A percentile compares a stretch with the other conserved stretches of the same genome.
Conservation (phyloP, 2,797 vertebrate genomes). For the Sebastes itinus region DNA sequence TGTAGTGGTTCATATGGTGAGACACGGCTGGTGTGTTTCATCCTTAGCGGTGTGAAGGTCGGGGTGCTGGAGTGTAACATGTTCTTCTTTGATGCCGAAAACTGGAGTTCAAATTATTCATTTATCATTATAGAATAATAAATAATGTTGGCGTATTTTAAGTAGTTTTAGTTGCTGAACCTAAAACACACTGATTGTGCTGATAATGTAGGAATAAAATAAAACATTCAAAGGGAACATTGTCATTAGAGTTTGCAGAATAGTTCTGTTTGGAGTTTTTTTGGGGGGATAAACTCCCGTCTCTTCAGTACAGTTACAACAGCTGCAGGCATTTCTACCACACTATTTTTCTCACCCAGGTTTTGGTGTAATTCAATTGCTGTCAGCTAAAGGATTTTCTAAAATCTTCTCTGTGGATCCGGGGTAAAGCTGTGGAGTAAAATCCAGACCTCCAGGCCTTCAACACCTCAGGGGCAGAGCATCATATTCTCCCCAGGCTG, state of each 20-base stretch:
- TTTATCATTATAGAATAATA: neutral
- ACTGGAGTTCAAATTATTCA: neutral
- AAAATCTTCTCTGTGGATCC: neutral
- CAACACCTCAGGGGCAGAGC: constrained; percentile 18
- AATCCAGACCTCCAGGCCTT: constrained; percentile 27
- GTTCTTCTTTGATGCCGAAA: neutral
- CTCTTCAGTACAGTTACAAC: neutral
- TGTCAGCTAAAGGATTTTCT: constrained; percentile 9
- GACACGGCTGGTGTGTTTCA: neutral
- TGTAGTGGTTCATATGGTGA: neutral
- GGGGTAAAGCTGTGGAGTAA: constrained; percentile 2
- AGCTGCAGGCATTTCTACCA: neutral
- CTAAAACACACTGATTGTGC: neutral
- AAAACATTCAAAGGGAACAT: neutral
- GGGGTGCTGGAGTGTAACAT: neutral
- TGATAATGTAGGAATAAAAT: neutral
- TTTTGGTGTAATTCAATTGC: constrained; percentile 22
- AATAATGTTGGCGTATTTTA: neutral
- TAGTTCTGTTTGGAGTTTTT: neutral
- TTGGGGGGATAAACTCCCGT: neutral
- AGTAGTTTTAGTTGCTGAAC: neutral
- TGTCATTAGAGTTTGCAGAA: neutral
- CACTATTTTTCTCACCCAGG: neutral
- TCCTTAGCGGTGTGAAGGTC: neutral
- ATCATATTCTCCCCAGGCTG: constrained; percentile 24